phyloP scores from a whole-genome alignment of 2,113 vertebrate species.

The Thamnophis sirtalis region DNA sequence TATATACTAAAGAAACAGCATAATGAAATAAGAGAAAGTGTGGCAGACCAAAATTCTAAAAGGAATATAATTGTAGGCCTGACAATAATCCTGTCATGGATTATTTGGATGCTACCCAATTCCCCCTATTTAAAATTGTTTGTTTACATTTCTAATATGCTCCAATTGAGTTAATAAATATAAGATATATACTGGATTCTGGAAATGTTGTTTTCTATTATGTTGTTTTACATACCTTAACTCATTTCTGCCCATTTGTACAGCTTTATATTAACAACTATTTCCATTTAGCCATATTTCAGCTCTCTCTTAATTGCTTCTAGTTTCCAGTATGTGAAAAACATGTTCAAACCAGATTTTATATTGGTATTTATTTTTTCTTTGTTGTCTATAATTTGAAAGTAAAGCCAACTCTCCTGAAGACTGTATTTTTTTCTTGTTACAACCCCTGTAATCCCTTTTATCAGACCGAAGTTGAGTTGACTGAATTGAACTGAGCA shows the following conservation, averaged over 20 bases:
- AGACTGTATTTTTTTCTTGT: not conserved
- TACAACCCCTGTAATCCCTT: not conserved
- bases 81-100: not conserved
- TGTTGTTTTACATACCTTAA: no score
- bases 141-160: not conserved
- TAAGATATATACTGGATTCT: not conserved
- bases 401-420: not conserved
- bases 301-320: not conserved
- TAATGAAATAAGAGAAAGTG: no score
- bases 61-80: no score
- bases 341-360: conserved; percentile 19
- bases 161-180: not conserved
- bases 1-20: no score
- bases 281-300: conserved; percentile 2
- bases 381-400: conserved; percentile 1
- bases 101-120: not conserved
- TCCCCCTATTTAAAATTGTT: not conserved
- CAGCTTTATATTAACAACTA: not conserved
- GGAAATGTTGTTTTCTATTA: not conserved
- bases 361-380: not conserved
- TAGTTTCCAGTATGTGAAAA: not conserved
- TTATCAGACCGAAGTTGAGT: not conserved
- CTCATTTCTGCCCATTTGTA: not conserved
- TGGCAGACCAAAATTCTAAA: no score
- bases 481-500: not conserved